Evolutionary conservation across 2,797 vertebrate species (phyloP), one percentile per base, ranked within the genome.

Genomic region (Periophthalmus magnuspinnatus): DNA sequence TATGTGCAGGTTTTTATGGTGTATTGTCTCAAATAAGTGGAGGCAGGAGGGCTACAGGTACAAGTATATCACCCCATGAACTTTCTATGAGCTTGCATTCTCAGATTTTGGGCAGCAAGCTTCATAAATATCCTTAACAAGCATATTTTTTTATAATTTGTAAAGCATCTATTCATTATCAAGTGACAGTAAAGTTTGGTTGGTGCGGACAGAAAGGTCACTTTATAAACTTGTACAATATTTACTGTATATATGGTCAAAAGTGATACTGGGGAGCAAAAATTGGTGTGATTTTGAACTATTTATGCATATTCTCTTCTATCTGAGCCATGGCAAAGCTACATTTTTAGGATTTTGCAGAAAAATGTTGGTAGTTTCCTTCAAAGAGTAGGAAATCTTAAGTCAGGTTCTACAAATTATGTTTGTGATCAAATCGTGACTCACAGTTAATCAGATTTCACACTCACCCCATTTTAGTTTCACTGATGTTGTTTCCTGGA

Each of bases 21-120:
- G 65, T 62, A 74, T 87, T 90, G 74, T 86, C 83, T 75, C 80
- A 74, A 71, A 78, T 55, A 74, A 75, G 67, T 68, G 73, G 55
- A 78, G 75, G 69, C 69, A 45, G 48, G 68, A 63, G 48, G 68
- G 65, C 66, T 28, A 22, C 69, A 61, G 69, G 28, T 68, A 64
- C 67, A 71, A 65, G 60, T 69, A 54, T 36, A 64, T 62, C 70
- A 83, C 70, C 82, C 77, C 50, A 62, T 19, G 32, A 21, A 64
- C 38, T 3, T 16, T 74, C 64, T n/a, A 55, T 55, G 52, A 21
- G 65, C 6, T 17, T 16, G 2, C 69, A 74, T 77, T 62, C 50
- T 47, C 24, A 76, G 13, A 41, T 13, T 24, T 45, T 45, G 33
- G 32, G 16, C 36, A n/a, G 7, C 58, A 36, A 17, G 9, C 32